Base-by-base conservation (phyloP, 1,140 invertebrate genomes). In the Propsilocerus akamusi region DNA sequence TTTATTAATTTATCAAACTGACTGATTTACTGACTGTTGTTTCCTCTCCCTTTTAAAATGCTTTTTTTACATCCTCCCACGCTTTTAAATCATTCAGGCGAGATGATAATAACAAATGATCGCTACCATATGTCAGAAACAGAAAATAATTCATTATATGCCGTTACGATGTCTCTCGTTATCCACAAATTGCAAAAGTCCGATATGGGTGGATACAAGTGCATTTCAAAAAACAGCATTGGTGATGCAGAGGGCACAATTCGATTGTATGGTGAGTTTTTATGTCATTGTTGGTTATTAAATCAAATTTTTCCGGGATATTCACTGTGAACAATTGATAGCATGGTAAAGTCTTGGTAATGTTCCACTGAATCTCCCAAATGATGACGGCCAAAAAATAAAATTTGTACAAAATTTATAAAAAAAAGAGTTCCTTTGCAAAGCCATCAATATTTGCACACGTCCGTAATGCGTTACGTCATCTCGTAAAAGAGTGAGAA, bases 141-240 rank as follows among this genome's bases (percentile, higher is more conserved):
- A 54, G 75, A 73, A 59, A 41, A n/a, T n/a, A 75, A 72, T 50
- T 82, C 81, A 0, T 79, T 80, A 56, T 87, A 87, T 66, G 80
- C 81, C 55, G 76, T 85, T 2, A 78, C 82, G 59, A 86, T 87
- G 83, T 71, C 77, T 41, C 68, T 95, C 22, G 73, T 81, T 17
- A 83, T 94, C 26, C 71, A 74, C 37, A 75, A 81, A 51, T 73
- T 93, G 26, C 77, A 85, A 49, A 70, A 75, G 47, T 73, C 73
- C 26, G 90, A 95, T 67, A 79, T 88, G 57, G 87, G 88, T 2
- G 79, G 82, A 10, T 95, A 93, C 70, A 89, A 86, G 59, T 95
- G 90, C 67, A 87, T 91, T 53, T 90, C 87, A 14, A 88, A 90
- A 64, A 95, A 94, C 68, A 85, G 82, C 26, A 81, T 93, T 51